A percentile compares a stretch with the other conserved stretches of the same genome.
Evolutionary conservation across 2,888 invertebrate genomes (phyloP).

Genomic region (Phrixothrix hirtus): DNA sequence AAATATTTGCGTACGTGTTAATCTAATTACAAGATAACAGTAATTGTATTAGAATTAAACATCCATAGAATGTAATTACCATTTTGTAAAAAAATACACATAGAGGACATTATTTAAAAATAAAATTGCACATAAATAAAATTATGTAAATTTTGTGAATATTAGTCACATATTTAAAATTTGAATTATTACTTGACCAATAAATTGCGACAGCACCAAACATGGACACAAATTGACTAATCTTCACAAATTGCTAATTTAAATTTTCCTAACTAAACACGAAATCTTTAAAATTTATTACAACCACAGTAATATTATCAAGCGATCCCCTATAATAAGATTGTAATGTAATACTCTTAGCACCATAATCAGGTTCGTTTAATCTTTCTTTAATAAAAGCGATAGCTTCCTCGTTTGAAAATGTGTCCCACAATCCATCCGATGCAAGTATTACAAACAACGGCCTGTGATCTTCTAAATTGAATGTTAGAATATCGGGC

Average conservation of each 20-base stretch:
- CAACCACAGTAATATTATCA: conserved; percentile 93
- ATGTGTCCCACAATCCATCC: conserved; percentile 96
- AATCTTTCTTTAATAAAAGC: conserved; percentile 84
- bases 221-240: neutral
- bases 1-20: too few relatives aligned
- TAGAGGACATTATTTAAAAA: too few relatives aligned
- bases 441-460: conserved; percentile 90
- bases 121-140: too few relatives aligned
- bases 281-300: conserved; percentile 75
- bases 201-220: too few relatives aligned
- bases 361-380: conserved; percentile 85
- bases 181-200: too few relatives aligned
- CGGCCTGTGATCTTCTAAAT: conserved; percentile 82
- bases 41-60: too few relatives aligned
- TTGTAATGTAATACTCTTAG: conserved; percentile 87
- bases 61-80: too few relatives aligned
- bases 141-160: too few relatives aligned
- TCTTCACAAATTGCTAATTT: too few relatives aligned
- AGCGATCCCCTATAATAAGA: conserved; percentile 90
- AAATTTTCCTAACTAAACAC: conserved; percentile 9
- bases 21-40: too few relatives aligned
- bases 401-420: conserved; percentile 92
- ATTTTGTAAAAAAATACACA: too few relatives aligned
- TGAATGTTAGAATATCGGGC: conserved; percentile 92
- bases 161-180: too few relatives aligned